Evolutionary conservation across 1,140 invertebrate species (phyloP), one percentile per base, ranked within the genome.

Genomic region (Caenorhabditis tropicalis): DNA sequence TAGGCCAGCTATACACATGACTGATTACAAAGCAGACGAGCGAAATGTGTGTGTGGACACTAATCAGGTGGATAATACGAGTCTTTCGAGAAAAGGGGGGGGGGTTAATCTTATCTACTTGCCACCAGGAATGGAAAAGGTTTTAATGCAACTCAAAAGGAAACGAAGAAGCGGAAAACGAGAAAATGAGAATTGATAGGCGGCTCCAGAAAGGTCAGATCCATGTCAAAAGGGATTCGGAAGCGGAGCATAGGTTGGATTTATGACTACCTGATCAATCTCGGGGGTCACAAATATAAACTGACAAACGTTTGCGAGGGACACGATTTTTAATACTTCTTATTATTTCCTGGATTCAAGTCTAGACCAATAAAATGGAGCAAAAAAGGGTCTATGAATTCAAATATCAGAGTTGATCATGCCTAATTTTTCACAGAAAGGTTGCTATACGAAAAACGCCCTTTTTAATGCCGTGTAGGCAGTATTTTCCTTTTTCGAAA

Each of bases 1-100:
- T 31, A 31, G 36, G 19, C 60, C 29, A 51, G 58, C 36, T 74
- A 46, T 74, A 74, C 65, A 74, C 65, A 74, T 43, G 65, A 74
- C 9, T 74, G 65, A 74, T 74, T 65, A 65, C 36, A 74, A 74
- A 24, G 36, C 33, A 3, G 5, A 6, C 39, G n/a, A n/a, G n/a
- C 39, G 39, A 43, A 43, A 74, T 7, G 21, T 9, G 15, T 46
- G 29, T 43, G 58, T 74, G 65, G 36, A 46, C 36, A 74, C 65
- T 74, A 74, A 74, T 74, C 65, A 74, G 65, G 65, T 56, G 65
- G 7, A 19, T n/a, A 15, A 31, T 6, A 43, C 5, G 15, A 24
- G 24, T 43, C 2, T 27, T 21, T 27, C 7, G 31, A 9, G 56
- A 60, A 36, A 39, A n/a, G 29, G 16, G 29, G 16, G 3, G 65